Evolutionary conservation across 2,797 vertebrate species (phyloP), one percentile per base, ranked within the genome.

Genomic region (Alfaro cultratus): DNA sequence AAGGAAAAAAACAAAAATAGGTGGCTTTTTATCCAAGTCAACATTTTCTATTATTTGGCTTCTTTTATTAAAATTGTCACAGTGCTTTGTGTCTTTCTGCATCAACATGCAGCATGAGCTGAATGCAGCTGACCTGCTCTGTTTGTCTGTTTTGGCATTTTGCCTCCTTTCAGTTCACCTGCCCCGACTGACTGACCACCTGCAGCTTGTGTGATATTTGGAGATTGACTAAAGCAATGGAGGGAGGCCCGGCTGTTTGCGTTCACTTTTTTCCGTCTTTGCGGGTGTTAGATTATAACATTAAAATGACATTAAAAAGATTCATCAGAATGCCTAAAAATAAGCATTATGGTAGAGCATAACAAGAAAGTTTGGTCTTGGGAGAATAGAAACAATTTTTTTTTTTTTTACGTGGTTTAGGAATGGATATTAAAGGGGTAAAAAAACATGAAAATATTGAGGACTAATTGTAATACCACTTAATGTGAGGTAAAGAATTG

Each of bases 41-140:
- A 80, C 70, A 83, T 73, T 21, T 15, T 73, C 13, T 12, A 18
- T 80, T 64, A 53, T 77, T 73, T 75, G 72, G 70, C 29, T 5
- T 73, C 29, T 70, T 79, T 76, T 53, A 62, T 73, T 71, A 29
- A 8, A 62, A 39, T 41, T 41, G 36, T 85, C 31, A 72, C 18
- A 12, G 43, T 34, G n/a, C 11, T 4, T 53, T 43, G 4, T 23
- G 45, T 51, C 18, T 3, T 8, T 23, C 12, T 13, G 23, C 23
- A 70, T 70, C 11, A 43, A 70, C 39, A 70, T 70, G 39, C 67
- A 43, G 39, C 23, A 43, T 43, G 39, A 70, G 67, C 39, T 70
- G 39, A 70, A 70, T 15, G 12, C 67, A n/a, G 67, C 67, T n/a
- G 67, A 70, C 67, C 39, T 70, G 26, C 21, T 71, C 76, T 51